These are phyloP conservation scores for Ctenodactylus gundi DNA, from an alignment of 2,113 vertebrate species.

Conservation along the genomic window DNA sequence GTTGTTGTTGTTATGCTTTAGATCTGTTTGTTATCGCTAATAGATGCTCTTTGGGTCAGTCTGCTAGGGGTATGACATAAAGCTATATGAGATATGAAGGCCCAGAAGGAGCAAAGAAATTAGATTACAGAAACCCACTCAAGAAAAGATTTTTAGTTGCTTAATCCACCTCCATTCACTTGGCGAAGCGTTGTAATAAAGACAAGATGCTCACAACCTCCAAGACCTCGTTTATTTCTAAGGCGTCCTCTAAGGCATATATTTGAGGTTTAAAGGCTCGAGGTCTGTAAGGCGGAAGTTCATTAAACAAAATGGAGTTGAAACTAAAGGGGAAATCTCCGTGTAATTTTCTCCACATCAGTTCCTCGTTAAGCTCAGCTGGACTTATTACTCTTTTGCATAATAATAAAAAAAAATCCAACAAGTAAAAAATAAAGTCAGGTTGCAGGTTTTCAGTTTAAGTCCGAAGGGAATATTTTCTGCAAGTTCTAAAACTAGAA, in stretches of 20 bases:
- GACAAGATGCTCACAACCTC: conserved; percentile 13
- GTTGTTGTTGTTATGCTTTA: background rate
- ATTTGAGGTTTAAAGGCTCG: conserved; percentile 45
- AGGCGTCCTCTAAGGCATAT: conserved; percentile 4
- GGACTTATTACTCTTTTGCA: conserved; percentile 2
- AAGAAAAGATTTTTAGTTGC: background rate
- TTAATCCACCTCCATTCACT: conserved; percentile 43
- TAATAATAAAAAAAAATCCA: background rate
- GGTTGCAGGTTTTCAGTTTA: conserved; percentile 71
- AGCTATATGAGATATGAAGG: background rate
- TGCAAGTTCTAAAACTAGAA: conserved; percentile 82
- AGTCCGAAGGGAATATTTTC: conserved; percentile 76
- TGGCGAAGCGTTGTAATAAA: conserved; percentile 39
- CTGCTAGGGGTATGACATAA: background rate
- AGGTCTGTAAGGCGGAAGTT: conserved; percentile 35
- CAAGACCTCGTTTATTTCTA: conserved; percentile 18
- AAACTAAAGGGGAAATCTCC: conserved; percentile 59
- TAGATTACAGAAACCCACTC: background rate
- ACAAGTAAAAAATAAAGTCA: conserved; percentile 66
- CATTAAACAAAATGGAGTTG: conserved; percentile 57
- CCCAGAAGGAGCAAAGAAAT: conserved; percentile 13
- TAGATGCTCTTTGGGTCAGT: background rate
- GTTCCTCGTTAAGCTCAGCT: conserved; percentile 38
- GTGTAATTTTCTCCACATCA: background rate
- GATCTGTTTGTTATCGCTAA: background rate